These are phyloP conservation scores for Amblyornis subalaris DNA, from an alignment of 2,113 vertebrate species.

Conservation along the genomic window DNA sequence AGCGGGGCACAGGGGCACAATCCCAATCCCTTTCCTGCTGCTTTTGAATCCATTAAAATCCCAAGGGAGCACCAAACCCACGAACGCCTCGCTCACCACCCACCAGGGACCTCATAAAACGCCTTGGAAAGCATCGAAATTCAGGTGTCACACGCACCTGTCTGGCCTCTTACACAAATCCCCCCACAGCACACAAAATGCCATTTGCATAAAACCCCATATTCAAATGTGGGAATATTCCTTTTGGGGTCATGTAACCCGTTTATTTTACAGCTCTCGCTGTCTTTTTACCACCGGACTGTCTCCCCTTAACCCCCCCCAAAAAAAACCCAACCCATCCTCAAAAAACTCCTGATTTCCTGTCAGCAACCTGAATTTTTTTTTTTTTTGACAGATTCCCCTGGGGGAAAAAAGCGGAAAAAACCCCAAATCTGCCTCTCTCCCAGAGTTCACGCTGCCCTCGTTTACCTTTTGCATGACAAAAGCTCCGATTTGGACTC, in stretches of 20 bases:
- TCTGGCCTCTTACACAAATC: neutral
- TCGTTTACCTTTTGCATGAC: constrained; percentile 65
- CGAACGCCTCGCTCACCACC: fast-evolving
- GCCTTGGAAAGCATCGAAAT: neutral
- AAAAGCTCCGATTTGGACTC: constrained; percentile 57
- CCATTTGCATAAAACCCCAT: neutral
- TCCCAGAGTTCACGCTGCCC: constrained; percentile 43
- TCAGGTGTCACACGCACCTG: fast-evolving
- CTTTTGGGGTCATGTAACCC: neutral
- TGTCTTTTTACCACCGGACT: neutral
- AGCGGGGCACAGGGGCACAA: neutral
- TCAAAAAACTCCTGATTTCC: neutral
- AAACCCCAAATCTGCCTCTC: neutral
- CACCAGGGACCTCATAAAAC: neutral
- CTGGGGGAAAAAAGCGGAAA: neutral
- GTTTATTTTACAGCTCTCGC: neutral
- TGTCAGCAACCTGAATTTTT: neutral
- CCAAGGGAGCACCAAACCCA: neutral
- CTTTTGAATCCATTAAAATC: neutral
- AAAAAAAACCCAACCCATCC: neutral
- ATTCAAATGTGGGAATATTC: neutral
- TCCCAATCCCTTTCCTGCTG: neutral
- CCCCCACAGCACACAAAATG: fast-evolving
- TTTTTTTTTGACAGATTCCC: neutral
- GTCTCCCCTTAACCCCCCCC: neutral